These are phyloP conservation scores for Otis tarda DNA, from an alignment of 2,113 vertebrate species.

Conservation along the genomic window DNA sequence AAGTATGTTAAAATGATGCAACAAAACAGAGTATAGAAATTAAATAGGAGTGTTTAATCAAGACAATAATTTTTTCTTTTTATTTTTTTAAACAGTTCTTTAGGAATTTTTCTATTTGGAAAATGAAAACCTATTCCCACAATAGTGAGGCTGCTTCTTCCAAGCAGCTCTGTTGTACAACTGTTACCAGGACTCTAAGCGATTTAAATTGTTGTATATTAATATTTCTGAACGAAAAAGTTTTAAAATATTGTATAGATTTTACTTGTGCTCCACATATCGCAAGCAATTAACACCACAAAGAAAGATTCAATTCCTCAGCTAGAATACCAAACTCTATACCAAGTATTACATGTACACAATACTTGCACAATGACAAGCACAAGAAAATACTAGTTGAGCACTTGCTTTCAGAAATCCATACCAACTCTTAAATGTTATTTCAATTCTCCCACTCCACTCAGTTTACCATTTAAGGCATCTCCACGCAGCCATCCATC, in stretches of 20 bases:
- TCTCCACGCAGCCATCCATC: slow-evolving; percentile 70
- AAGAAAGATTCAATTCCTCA: slow-evolving; percentile 41
- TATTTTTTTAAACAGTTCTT: slow-evolving; percentile 35
- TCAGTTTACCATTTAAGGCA: slow-evolving; percentile 79
- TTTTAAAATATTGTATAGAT: slow-evolving; percentile 65
- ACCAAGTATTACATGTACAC: slow-evolving; percentile 55
- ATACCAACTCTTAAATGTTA: slow-evolving; percentile 78
- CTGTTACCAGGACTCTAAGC: slow-evolving; percentile 45
- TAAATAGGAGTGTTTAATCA: slow-evolving; percentile 69
- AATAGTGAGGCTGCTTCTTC: slow-evolving; percentile 46
- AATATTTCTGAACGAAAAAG: slow-evolving; percentile 56
- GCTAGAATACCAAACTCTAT: slow-evolving; percentile 64
- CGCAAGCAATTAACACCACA: slow-evolving; percentile 54
- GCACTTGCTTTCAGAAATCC: slow-evolving; percentile 64
- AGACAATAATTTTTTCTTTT: neutral
- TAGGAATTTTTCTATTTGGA: neutral
- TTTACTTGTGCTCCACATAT: slow-evolving; percentile 71
- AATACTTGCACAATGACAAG: slow-evolving; percentile 68
- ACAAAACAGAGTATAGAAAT: slow-evolving; percentile 51
- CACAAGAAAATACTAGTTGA: slow-evolving; percentile 62
- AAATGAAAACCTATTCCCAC: slow-evolving; percentile 52
- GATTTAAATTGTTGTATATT: slow-evolving; percentile 29
- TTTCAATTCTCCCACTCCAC: slow-evolving; percentile 70
- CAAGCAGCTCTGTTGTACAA: slow-evolving; percentile 52
- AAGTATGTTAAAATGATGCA: slow-evolving; percentile 43